phyloP scores from a whole-genome alignment of 2,797 vertebrate species.

The Falco berigora region DNA sequence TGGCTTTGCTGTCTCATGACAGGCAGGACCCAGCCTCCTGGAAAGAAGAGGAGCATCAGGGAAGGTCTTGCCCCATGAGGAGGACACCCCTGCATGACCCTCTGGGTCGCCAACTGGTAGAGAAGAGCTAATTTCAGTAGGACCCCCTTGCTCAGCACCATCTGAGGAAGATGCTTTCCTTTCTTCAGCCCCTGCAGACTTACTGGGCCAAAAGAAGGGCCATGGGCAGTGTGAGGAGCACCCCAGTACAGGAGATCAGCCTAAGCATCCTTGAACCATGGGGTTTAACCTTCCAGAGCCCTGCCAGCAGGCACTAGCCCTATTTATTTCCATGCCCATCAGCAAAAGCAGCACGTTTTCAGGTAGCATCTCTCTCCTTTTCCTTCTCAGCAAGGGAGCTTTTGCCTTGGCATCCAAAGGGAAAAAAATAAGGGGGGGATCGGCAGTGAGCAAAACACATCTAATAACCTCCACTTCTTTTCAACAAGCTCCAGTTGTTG shows the following conservation, averaged over 20 bases:
- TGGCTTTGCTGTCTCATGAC: neutral
- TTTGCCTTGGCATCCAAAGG: neutral
- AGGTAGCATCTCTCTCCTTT: neutral
- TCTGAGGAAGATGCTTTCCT: neutral
- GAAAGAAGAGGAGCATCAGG: neutral
- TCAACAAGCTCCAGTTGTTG: constrained; percentile 58
- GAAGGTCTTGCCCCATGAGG: neutral
- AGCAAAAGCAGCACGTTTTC: neutral
- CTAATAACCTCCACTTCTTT: constrained; percentile 65
- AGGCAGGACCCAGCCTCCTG: neutral
- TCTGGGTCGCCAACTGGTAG: accelerated
- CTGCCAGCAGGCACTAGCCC: neutral
- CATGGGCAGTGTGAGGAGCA: neutral
- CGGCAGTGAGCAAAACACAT: constrained; percentile 2
- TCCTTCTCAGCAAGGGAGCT: neutral
- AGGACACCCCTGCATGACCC: neutral
- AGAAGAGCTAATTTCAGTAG: neutral
- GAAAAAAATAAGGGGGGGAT: neutral
- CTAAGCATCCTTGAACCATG: neutral
- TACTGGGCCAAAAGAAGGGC: neutral
- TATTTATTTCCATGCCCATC: neutral
- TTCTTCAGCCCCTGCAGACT: neutral
- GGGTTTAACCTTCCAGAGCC: neutral
- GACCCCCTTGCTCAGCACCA: neutral
- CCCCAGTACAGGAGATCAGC: neutral